Evolutionary conservation across 1,140 invertebrate species (phyloP), one percentile per base, ranked within the genome.

Genomic region (Geopemphigus sp.): DNA sequence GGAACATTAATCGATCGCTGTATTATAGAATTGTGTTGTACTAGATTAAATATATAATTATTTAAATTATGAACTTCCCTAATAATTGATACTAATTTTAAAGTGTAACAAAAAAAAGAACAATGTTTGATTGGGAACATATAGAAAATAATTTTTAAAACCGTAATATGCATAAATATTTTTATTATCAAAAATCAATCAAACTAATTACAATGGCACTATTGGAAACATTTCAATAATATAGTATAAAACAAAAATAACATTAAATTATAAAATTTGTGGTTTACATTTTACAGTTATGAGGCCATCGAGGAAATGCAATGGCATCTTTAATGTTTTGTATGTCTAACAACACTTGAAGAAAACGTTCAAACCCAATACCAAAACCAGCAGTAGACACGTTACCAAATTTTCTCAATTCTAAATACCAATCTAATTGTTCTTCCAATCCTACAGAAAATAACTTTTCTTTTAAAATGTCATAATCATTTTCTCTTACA

Each of bases 381-480:
- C 97, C 97, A 88, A 95, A 99, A 0, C 97, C 97, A 24, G 92
- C 95, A 54, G 95, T 96, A 0, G 94, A 90, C 66, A 94, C 90
- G 82, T 92, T 91, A 5, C 97, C 97, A 87, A 90, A 96, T 87
- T 92, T 92, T 82, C 98, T 86, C 61, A 99, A 84, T 76, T 98
- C 94, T 74, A 97, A 88, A 87, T 99, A 99, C 95, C 95, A 97
- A n/a, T 90, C 85, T 12, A 96, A 85, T 83, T 89, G 90, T 32
- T 87, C 83, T 63, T 63, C 15, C 10, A 86, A 64, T 63, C 83
- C 83, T 45, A 84, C 24, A 14, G 81, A 57, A 45, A 84, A 82
- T 15, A 88, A 81, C 82, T 83, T 85, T 17, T 83, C 66, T 82
- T 89, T 86, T 26, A 98, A 86, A 74, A 88, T 87, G 0, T 90